phyloP scores from a whole-genome alignment of 2,888 invertebrate species.

The Diarsia dahlii region DNA sequence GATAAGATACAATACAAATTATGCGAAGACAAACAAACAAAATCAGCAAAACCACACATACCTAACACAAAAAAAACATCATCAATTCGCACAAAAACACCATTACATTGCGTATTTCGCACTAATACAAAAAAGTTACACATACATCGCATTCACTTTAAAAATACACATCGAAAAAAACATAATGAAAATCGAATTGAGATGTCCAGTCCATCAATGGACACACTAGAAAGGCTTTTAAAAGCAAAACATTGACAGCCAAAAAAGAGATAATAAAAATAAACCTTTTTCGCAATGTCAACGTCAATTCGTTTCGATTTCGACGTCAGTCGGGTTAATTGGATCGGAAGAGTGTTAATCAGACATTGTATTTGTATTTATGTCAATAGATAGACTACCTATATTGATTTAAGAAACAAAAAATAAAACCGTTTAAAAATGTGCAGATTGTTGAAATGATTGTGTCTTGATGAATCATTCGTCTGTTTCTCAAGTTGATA shows the following conservation, averaged over 20 bases:
- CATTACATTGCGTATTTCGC: slow-evolving; percentile 21
- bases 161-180: slow-evolving; percentile 37
- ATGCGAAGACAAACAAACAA: neutral
- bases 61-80: neutral
- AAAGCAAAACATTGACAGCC: slow-evolving; percentile 38
- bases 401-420: slow-evolving; percentile 35
- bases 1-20: neutral
- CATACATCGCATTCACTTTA: slow-evolving; percentile 12
- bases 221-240: slow-evolving; percentile 45
- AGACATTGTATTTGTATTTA: slow-evolving; percentile 34
- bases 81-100: slow-evolving; percentile 19
- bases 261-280: slow-evolving; percentile 5
- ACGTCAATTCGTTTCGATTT: slow-evolving; percentile 40
- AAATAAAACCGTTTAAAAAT: no score
- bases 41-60: neutral
- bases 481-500: slow-evolving; percentile 49
- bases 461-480: slow-evolving; percentile 33
- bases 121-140: slow-evolving; percentile 10
- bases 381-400: slow-evolving; percentile 55
- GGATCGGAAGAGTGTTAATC: slow-evolving; percentile 60
- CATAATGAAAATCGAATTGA: slow-evolving; percentile 56
- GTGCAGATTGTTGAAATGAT: slow-evolving; percentile 47
- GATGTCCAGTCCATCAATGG: slow-evolving; percentile 46
- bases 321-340: slow-evolving; percentile 51
- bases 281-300: slow-evolving; percentile 33